Evolutionary conservation across 1,140 invertebrate genomes (phyloP).

Genomic region (Drosophila baimaii): DNA sequence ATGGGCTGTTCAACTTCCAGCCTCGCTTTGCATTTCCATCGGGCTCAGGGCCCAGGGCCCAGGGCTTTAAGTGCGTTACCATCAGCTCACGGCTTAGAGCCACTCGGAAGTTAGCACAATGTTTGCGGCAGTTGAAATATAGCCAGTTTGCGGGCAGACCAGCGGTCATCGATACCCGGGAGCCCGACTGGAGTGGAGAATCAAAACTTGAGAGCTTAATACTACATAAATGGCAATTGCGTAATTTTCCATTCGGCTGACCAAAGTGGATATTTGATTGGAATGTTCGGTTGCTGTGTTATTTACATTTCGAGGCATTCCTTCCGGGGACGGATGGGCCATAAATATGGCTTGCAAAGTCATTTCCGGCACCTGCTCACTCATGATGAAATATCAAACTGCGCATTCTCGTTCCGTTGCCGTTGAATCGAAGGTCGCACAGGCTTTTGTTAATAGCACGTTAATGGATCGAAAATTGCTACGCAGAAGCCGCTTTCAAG

Average conservation of each 20-base stretch:
- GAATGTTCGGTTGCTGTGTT: conserved; percentile 25
- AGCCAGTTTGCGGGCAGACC: conserved; percentile 4
- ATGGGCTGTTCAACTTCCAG: conserved; percentile 13
- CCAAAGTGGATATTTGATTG: conserved; percentile 46
- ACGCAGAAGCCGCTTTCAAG: conserved; percentile 29
- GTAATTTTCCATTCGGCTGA: conserved; percentile 43
- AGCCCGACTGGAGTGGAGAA: conserved; percentile 7
- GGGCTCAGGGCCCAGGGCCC: no score
- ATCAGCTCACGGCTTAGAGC: conserved; percentile 12
- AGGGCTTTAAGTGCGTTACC: conserved; percentile 17
- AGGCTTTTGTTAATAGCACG: conserved; percentile 25
- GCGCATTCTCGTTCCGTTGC: conserved; percentile 19
- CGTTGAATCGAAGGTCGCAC: conserved; percentile 16
- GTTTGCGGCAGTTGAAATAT: conserved; percentile 33
- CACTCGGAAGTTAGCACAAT: conserved; percentile 24
- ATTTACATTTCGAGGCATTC: conserved; percentile 36
- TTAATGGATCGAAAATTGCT: conserved; percentile 39
- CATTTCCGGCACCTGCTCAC: conserved; percentile 49
- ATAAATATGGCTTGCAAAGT: conserved; percentile 40
- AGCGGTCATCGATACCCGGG: conserved; percentile 24
- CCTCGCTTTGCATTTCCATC: conserved; percentile 31
- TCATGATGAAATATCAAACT: conserved; percentile 45
- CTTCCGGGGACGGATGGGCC: conserved; percentile 15
- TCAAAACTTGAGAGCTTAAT: conserved; percentile 43
- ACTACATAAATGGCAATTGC: conserved; percentile 35